These are phyloP conservation scores for Phyllotis vaccarum DNA, from an alignment of 2,797 vertebrate genomes.

Conservation along the genomic window DNA sequence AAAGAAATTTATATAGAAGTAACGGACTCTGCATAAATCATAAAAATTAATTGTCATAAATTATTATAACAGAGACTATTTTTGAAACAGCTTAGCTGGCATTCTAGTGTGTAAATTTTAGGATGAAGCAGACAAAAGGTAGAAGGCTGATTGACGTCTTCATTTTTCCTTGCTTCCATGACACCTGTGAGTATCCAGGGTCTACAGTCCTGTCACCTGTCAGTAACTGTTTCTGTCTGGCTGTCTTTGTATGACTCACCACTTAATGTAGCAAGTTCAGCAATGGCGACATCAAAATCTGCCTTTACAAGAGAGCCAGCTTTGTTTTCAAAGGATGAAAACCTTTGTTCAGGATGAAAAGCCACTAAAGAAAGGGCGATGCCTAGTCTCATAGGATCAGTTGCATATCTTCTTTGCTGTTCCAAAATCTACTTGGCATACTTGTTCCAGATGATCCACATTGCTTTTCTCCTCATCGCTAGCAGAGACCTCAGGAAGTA, in stretches of 20 bases:
- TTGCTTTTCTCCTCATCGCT: neutral
- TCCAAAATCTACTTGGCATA: no score
- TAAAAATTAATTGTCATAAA: neutral
- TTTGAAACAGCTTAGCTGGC: neutral
- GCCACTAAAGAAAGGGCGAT: neutral
- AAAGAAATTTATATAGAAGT: neutral
- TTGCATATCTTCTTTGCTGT: neutral
- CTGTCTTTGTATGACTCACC: slow-evolving; percentile 99
- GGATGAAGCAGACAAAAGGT: neutral
- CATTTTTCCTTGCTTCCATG: neutral
- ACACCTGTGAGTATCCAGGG: neutral
- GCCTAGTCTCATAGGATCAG: neutral
- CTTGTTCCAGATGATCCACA: neutral
- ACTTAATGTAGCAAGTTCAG: slow-evolving; percentile 95
- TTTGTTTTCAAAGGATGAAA: neutral
- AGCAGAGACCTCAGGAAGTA: neutral
- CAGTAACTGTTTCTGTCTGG: neutral
- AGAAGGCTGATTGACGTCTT: neutral
- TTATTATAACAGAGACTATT: neutral
- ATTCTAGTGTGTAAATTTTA: neutral
- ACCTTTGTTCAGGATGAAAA: no score
- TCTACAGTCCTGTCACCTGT: neutral
- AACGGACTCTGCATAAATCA: neutral
- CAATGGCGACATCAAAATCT: slow-evolving; percentile 96
- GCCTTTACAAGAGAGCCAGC: neutral